These are phyloP conservation scores for Axis porcinus DNA, from an alignment of 2,113 vertebrate genomes.

Conservation along the genomic window DNA sequence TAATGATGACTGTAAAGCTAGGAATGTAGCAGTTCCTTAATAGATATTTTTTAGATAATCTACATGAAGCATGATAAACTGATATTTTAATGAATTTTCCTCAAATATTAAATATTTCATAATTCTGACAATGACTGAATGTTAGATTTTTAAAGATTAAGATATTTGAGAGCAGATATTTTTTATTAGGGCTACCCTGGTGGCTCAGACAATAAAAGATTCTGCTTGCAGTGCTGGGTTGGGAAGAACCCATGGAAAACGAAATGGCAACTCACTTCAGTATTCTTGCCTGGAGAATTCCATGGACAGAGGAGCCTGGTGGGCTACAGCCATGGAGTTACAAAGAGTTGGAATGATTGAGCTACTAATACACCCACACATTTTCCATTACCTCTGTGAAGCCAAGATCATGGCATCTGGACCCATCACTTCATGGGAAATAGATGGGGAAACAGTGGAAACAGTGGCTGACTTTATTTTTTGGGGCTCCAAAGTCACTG, in stretches of 20 bases:
- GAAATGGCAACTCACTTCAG: neutral
- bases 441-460: neutral
- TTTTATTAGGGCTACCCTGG: neutral
- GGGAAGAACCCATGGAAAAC: neutral
- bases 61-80: neutral
- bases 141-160: neutral
- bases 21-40: neutral
- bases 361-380: neutral
- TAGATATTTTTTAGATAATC: neutral
- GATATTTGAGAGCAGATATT: neutral
- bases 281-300: neutral
- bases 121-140: neutral
- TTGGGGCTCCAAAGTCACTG: rapidly evolving
- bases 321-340: neutral
- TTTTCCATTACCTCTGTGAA: neutral
- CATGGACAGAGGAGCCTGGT: neutral
- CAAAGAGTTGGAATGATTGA: neutral
- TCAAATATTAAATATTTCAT: neutral
- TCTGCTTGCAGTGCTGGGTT: neutral
- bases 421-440: neutral
- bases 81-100: neutral
- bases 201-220: no score
- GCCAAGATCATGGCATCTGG: neutral
- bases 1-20: neutral
- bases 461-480: neutral